Evolutionary conservation across 2,113 vertebrate genomes (phyloP), one percentile per base, ranked within the genome.

Genomic region (Sinocyclocheilus anophthalmus): DNA sequence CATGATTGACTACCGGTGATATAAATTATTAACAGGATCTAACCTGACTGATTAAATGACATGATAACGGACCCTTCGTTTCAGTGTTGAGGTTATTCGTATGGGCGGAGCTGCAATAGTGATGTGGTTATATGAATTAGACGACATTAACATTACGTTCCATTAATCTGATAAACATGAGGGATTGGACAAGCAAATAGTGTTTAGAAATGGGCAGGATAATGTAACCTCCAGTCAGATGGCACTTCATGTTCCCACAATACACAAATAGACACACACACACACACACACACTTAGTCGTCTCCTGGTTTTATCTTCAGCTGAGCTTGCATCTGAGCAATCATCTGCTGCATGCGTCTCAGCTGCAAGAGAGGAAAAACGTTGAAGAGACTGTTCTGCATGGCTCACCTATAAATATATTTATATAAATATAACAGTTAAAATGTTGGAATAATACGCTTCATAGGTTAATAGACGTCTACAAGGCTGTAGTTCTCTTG

Each of bases 291-390:
- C 4, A 76, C 87, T 95, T 84, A 97, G 82, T 96, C 96, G 13
- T 97, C 96, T 3, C 92, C 93, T 0, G 93, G 93, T 89, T 96
- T 96, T 94, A 96, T 96, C 91, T 94, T 95, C 96, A 97, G 96
- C 88, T 96, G 96, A 63, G 96, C 96, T 91, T 96, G 95, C 96
- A 97, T 97, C 86, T 96, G 95, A 61, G 94, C 94, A 59, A 97
- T 96, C 96, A 98, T 97, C 93, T 97, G 94, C 90, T 97, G 96
- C 96, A 96, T 97, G 89, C 96, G 95, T 82, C 95, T 95, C 92
- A 97, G 90, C 96, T 97, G 90, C 73, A 53, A 86, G 18, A 89
- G 8, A 86, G 83, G 30, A 18, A 88, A 10, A 76, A 30, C 1
- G 30, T 33, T 2, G 77, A 73, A 65, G 6, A 6, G 16, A 55